Evolutionary conservation across 2,888 invertebrate genomes (phyloP), one percentile per base, ranked within the genome.

Genomic region (Eupsilia transversa): DNA sequence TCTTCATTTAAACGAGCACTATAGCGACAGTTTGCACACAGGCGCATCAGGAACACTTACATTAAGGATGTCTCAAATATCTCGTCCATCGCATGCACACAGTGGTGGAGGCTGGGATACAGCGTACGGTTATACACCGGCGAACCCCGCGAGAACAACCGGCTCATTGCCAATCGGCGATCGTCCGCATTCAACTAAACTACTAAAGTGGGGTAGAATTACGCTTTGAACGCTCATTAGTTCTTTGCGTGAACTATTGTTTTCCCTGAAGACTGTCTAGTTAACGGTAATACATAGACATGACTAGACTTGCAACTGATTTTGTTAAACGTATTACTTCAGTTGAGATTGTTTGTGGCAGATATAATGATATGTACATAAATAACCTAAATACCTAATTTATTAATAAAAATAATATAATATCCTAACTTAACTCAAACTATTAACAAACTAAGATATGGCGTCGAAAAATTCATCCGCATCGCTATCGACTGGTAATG

Each of bases 111-210:
- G 56, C 64, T 52, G n/a, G 64, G 30, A 79, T 38, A 56, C 56
- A 68, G 35, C 61, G 56, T 46, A 56, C 12, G 30, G 20, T 14
- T 14, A 30, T 23, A 23, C 41, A 46, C 17, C 67, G 20, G 2
- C 27, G 41, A 77, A 46, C 76, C 85, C 76, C 85, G 66, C 69
- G 86, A 86, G 86, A 84, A 74, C 76, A 43, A 38, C 76, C 70
- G 70, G 68, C 86, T 85, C 86, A 86, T 85, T 84, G 84, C 80
- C 84, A 84, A 86, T 83, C 86, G 72, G 33, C 80, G 46, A 73
- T 78, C 75, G 74, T 77, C 56, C 84, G 74, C 60, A 73, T 79
- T 78, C 67, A 64, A 71, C 74, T 63, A 75, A 82, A 69, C 61
- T 63, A 70, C 74, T 69, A 77, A 80, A 67, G 69, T 66, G 64